Conservation (phyloP, 2,888 invertebrate species). For the Mythimna lalbum region DNA sequence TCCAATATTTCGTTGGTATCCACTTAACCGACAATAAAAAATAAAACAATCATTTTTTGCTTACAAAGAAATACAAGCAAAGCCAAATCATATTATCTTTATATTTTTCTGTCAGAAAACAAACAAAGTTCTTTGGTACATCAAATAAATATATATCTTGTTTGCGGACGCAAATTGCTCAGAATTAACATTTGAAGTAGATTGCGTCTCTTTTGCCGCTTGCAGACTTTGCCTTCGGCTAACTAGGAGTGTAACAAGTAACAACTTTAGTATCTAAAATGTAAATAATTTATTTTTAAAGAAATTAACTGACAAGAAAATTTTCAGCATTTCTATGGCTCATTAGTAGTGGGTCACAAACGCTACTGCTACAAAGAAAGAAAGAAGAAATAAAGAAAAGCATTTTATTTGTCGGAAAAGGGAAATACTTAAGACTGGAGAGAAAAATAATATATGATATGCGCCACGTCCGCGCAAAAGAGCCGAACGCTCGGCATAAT, state of each 20-base stretch:
- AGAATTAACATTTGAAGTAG: conserved; percentile 36
- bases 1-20: neutral
- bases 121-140: neutral
- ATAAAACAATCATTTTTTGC: neutral
- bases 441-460: no score
- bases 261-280: neutral
- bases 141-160: conserved; percentile 9
- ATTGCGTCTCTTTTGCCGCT: conserved; percentile 10
- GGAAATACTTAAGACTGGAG: no score
- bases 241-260: conserved; percentile 3
- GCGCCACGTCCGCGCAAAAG: no score
- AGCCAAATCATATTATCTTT: neutral
- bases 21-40: neutral
- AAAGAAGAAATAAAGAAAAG: no score
- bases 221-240: conserved; percentile 6
- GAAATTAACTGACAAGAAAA: no score
- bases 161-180: conserved; percentile 30
- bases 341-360: neutral
- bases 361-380: no score
- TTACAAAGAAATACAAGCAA: neutral
- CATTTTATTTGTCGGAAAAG: no score
- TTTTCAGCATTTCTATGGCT: neutral
- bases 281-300: no score
- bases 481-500: no score
- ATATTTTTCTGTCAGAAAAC: conserved; percentile 4